Base-by-base conservation (phyloP, 2,888 invertebrate species). In the Sinelater perroti region DNA sequence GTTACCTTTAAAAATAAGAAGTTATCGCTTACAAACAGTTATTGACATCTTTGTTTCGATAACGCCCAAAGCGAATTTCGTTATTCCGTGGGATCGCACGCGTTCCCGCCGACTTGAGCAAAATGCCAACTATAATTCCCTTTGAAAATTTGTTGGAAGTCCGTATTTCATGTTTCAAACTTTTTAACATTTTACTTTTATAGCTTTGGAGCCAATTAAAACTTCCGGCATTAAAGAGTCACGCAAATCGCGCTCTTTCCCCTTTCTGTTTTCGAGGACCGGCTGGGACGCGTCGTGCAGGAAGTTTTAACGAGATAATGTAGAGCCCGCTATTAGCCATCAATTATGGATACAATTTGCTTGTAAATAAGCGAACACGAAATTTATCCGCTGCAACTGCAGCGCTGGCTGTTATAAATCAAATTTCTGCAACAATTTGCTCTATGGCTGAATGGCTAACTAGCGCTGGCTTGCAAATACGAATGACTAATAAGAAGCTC, bases 261-360 rank as follows among this genome's bases (percentile, higher is more conserved):
- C 16, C 20, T 35, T 18, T 28, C 26, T 42, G 13, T 51, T 30
- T 8, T 13, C 26, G 21, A 14, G 6, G 20, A 33, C 13, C 20
- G 7, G 30, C 20, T 31, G 3, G 13, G 17, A 40, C 24, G 18
- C 33, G n/a, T 44, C 21, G n/a, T 35, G 21, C 16, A 52, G 3
- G 44, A 52, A 52, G 33, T 52, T 52, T 52, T 52, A 52, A 52
- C 44, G 44, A 52, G 52, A 31, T 52, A 42, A 44, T 40, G 16
- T 16, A 52, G 33, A 52, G 44, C 51, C 33, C 42, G 20, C 38
- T 14, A 51, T 51, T 42, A 38, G 30, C 40, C 17, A 42, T 51
- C 51, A 51, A 30, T 51, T 30, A 42, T 24, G 14, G 24, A 24
- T 16, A 24, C 40, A 24, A 24, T 14, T 40, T 40, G 13, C 24